Percentiles rank a stretch among this genome's conserved stretches.
These are phyloP conservation scores for Drosophila albomicans DNA, from an alignment of 1,140 invertebrate genomes.

Conservation along the genomic window DNA sequence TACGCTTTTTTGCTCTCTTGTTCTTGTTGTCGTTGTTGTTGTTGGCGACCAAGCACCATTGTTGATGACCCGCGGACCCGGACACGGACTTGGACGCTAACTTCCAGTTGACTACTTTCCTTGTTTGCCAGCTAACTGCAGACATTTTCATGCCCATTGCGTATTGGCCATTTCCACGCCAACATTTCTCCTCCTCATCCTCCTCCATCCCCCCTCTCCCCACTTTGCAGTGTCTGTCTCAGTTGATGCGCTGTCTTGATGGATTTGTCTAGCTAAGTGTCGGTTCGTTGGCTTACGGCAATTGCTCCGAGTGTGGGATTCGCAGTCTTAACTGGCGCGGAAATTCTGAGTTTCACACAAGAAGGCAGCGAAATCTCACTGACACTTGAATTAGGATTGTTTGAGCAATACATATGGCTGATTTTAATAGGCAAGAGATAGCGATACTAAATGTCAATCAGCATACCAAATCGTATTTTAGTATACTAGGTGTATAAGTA, in stretches of 20 bases:
- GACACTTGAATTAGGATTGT: background rate
- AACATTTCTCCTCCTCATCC: background rate
- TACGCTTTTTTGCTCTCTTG: slow-evolving; percentile 2
- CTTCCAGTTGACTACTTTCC: slow-evolving; percentile 40
- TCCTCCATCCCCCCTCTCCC: background rate
- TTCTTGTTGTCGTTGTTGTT: background rate
- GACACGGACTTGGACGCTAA: slow-evolving; percentile 2
- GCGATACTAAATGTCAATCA: too few species aligned
- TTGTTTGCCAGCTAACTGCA: slow-evolving; percentile 43
- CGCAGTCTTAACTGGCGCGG: background rate
- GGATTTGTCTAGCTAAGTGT: slow-evolving; percentile 70
- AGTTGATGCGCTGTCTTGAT: slow-evolving; percentile 58
- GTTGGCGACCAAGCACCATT: slow-evolving; percentile 21
- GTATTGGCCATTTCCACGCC: slow-evolving; percentile 35
- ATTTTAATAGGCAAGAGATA: too few species aligned
- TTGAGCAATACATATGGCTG: too few species aligned
- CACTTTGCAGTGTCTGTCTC: slow-evolving; percentile 7
- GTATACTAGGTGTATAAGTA: too few species aligned
- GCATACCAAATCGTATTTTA: too few species aligned
- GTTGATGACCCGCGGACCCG: slow-evolving; percentile 29
- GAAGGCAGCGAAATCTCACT: background rate
- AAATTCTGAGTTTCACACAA: background rate
- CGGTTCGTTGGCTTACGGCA: slow-evolving; percentile 32
- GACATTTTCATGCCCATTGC: slow-evolving; percentile 65
- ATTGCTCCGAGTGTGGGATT: background rate